These are phyloP conservation scores for Piprites chloris DNA, from an alignment of 2,113 vertebrate species.

Conservation along the genomic window DNA sequence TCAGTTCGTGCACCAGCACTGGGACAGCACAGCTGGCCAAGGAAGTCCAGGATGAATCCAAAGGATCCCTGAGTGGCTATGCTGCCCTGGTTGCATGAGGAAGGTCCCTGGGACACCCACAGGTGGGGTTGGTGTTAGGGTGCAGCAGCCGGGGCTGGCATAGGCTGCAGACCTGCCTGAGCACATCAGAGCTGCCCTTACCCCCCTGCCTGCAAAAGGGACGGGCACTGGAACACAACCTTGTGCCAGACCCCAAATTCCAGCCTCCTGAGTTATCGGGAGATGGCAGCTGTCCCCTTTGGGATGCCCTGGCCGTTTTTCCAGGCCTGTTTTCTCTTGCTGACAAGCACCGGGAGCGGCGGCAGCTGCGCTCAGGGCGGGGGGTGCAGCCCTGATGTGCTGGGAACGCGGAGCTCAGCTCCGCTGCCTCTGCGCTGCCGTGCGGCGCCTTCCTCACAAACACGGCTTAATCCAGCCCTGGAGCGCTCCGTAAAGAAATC, in stretches of 20 bases:
- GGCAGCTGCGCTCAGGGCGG: not conserved
- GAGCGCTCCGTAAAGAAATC: not conserved
- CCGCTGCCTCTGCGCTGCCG: not conserved
- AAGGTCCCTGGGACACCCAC: not conserved
- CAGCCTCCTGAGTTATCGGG: accelerated
- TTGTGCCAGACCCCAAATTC: not conserved
- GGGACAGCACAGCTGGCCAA: not conserved
- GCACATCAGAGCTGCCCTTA: not conserved
- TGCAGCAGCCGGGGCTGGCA: not conserved
- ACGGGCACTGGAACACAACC: accelerated
- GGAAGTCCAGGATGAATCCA: not conserved
- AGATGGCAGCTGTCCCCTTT: not conserved
- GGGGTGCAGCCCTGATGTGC: not conserved
- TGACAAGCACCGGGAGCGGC: accelerated
- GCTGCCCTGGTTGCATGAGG: accelerated
- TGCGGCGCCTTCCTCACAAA: not conserved
- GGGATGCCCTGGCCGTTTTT: accelerated
- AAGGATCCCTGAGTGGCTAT: accelerated
- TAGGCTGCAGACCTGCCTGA: not conserved
- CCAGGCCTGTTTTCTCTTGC: not conserved
- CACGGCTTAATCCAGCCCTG: not conserved
- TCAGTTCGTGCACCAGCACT: not conserved
- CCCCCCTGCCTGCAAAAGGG: not conserved
- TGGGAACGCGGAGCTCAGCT: not conserved
- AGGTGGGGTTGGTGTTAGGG: too few relatives aligned